A percentile compares a stretch with the other conserved stretches of the same genome.
These are phyloP conservation scores for Cygnus atratus DNA, from an alignment of 2,113 vertebrate genomes.

Conservation along the genomic window DNA sequence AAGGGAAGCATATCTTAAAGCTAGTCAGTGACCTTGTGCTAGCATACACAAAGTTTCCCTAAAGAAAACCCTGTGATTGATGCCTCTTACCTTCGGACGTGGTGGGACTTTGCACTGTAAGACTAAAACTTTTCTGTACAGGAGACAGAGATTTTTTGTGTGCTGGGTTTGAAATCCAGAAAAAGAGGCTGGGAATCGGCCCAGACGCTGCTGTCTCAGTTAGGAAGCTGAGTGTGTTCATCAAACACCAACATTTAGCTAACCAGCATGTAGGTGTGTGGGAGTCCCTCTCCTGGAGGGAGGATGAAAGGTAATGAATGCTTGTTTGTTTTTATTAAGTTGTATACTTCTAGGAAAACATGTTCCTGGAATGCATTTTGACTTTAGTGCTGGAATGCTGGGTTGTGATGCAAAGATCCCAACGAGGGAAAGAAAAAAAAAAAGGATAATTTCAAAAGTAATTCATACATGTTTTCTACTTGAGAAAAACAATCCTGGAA, in stretches of 20 bases:
- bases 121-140: not conserved
- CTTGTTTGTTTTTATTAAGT: not conserved
- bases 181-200: not conserved
- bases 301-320: not conserved
- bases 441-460: not conserved
- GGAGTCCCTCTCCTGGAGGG: not conserved
- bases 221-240: not conserved
- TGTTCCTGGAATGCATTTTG: not conserved
- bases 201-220: not conserved
- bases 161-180: not conserved
- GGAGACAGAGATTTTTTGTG: not conserved
- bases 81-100: not conserved
- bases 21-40: not conserved
- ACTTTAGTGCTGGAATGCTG: not conserved
- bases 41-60: not conserved
- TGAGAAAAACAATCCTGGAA: not conserved
- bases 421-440: not conserved
- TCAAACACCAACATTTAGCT: not conserved
- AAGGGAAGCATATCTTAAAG: not conserved
- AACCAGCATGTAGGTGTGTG: not conserved
- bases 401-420: not conserved
- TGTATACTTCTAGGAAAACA: rapidly evolving
- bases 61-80: not conserved
- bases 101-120: not conserved
- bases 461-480: not conserved